Conservation (phyloP, 2,888 invertebrate species). For the Dicranocentrus wangi region DNA sequence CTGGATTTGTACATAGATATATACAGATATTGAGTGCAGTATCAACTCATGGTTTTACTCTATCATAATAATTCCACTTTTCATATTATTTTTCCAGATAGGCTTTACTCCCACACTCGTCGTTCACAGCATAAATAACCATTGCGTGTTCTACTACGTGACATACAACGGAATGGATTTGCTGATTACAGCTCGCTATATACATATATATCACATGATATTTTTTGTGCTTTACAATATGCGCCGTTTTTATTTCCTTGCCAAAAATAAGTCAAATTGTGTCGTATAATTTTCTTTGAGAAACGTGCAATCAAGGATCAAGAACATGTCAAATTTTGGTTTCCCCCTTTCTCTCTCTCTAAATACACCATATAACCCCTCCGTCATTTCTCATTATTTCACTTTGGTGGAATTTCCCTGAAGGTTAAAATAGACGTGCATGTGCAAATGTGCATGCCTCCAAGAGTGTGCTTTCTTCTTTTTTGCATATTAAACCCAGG, state of each 20-base stretch:
- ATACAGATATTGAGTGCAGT: no score
- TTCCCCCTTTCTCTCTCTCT: no score
- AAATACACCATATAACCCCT: not conserved
- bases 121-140: constrained; percentile 8
- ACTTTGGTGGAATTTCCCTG: not conserved
- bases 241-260: no score
- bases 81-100: not conserved
- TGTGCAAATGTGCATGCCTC: not conserved
- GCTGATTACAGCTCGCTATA: not conserved
- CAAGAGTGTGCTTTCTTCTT: no score
- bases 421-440: constrained; percentile 1
- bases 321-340: not conserved
- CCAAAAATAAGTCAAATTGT: not conserved
- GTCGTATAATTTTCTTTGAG: not conserved
- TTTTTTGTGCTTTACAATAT: no score
- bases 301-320: constrained; percentile 13
- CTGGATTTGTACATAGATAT: no score
- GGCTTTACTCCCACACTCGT: not conserved
- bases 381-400: not conserved
- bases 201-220: no score
- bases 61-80: not conserved
- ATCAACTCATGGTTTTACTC: no score
- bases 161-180: constrained; percentile 11
- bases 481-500: no score
- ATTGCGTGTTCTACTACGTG: constrained; percentile 13